Base-by-base conservation (phyloP, 92 coral and sea anemone species). In the Nematostella vectensis region DNA sequence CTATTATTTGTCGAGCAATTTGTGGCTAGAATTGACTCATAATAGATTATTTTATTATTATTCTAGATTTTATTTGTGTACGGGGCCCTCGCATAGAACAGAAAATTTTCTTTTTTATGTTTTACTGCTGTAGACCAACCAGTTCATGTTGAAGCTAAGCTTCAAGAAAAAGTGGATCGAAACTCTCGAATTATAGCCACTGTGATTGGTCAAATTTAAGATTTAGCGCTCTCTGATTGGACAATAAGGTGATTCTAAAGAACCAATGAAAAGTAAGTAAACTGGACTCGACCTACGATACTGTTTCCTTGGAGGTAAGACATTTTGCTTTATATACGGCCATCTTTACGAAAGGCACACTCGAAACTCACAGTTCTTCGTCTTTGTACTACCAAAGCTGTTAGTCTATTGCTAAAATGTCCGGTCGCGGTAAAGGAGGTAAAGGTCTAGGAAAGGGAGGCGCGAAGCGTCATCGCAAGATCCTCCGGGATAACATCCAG, bases 361-460 rank as follows among this genome's bases (percentile, higher is more conserved):
- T n/a, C n/a, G n/a, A n/a, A n/a, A n/a, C n/a, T n/a, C n/a, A n/a
- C 6, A 33, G 40, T 33, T 33, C 8, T 0, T 3, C 1, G 4
- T 59, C 28, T 2, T 1, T 59, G 3, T 19, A 3, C 6, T 58
- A 31, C 2, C 8, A 12, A 24, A 26, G 2, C 1, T 16, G 18
- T 10, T 45, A 11, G 18, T n/a, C n/a, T n/a, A n/a, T n/a, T n/a
- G n/a, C n/a, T n/a, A 52, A 54, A 27, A 84, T 84, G 94, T 76
- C 95, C 67, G 95, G 95, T 21, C 83, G 95, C 22, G 96, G 96
- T 2, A 86, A 86, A 86, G 96, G 96, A 63, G 96, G 96, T 9
- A 86, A 86, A 65, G 96, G 96, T 21, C 65, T 86, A 12, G 95
- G 95, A 55, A 86, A 86, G 48, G 89, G 95, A 67, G 95, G 95